Conservation (phyloP, 2,113 vertebrate species). For the Elanoides forficatus region DNA sequence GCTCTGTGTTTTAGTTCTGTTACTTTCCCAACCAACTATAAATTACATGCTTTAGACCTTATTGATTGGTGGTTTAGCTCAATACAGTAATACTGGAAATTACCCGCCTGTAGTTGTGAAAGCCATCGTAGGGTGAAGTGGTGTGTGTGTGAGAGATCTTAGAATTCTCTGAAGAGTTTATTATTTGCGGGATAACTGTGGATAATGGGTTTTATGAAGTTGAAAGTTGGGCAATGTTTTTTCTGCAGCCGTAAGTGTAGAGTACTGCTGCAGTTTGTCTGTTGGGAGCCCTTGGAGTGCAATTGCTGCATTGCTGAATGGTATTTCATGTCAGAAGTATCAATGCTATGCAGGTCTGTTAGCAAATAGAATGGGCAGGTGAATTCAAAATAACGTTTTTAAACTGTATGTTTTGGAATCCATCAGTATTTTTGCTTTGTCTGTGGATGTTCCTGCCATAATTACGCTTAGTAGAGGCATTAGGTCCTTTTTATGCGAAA, state of each 20-base stretch:
- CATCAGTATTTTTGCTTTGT: not conserved
- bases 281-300: not conserved
- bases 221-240: not conserved
- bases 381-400: not conserved
- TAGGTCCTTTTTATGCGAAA: not conserved
- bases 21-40: not conserved
- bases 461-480: not conserved
- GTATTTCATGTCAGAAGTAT: not conserved
- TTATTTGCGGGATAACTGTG: not conserved
- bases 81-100: slow-evolving; percentile 15
- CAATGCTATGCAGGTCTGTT: not conserved
- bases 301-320: not conserved
- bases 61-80: slow-evolving; percentile 4
- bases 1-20: not conserved
- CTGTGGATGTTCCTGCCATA: not conserved
- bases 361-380: not conserved
- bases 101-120: not conserved
- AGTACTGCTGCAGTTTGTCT: not conserved
- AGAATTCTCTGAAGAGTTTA: not conserved
- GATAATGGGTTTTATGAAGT: not conserved
- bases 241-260: not conserved
- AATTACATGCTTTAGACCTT: not conserved
- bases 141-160: not conserved
- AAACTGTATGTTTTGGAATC: not conserved
- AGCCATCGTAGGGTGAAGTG: not conserved